phyloP scores from a whole-genome alignment of 2,797 vertebrate genomes.

The Octomys mimax region DNA sequence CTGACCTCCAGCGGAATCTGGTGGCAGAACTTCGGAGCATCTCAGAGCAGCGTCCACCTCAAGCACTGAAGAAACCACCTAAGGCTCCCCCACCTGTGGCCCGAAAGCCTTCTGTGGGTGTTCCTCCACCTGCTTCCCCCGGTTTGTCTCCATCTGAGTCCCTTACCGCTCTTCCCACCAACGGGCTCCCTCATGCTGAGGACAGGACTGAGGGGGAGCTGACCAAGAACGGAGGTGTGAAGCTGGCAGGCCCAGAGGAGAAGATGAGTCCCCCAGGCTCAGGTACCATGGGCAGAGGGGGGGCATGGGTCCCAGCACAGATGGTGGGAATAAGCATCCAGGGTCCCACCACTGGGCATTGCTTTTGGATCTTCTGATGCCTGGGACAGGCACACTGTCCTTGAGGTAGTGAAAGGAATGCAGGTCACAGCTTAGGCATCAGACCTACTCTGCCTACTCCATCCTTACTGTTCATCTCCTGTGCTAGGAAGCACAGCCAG shows the following conservation, averaged over 20 bases:
- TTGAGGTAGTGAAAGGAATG: not conserved
- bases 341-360: not conserved
- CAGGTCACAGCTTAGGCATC: not conserved
- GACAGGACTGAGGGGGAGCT: conserved; percentile 87
- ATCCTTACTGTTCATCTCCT: not conserved
- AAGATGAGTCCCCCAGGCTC: conserved; percentile 86
- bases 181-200: conserved; percentile 77
- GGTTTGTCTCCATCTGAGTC: conserved; percentile 62
- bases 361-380: not conserved
- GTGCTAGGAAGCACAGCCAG: not conserved
- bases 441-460: not conserved
- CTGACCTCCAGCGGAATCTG: conserved; percentile 89
- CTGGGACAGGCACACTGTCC: not conserved
- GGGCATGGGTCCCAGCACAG: not conserved
- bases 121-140: conserved; percentile 70
- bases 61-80: conserved; percentile 85
- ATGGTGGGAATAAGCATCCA: not conserved
- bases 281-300: conserved; percentile 81
- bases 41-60: conserved; percentile 87
- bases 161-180: not conserved
- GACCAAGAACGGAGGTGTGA: conserved; percentile 74
- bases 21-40: conserved; percentile 91
- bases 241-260: conserved; percentile 88
- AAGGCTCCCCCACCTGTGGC: conserved; percentile 97
- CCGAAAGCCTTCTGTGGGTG: conserved; percentile 92